Evolutionary conservation across 2,888 invertebrate species (phyloP), one percentile per base, ranked within the genome.

Genomic region (Acanthosoma haemorrhoidale): DNA sequence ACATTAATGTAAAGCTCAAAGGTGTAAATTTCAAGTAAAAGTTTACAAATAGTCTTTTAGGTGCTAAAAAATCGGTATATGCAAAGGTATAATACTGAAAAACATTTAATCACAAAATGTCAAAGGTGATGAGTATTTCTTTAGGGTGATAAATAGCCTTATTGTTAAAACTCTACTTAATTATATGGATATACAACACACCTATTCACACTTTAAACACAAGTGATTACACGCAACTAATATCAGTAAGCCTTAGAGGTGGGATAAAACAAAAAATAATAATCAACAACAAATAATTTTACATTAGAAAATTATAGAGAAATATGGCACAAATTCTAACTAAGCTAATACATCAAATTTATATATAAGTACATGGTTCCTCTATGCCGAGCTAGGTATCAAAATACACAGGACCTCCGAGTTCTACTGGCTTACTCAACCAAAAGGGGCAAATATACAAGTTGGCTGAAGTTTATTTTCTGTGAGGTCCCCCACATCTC

Each of bases 311-410:
- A 69, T 60, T 31, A 68, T 39, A 59, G 31, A 61, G 51, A 73
- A 59, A 69, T 71, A 71, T 72, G 73, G 73, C 73, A 75, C 72
- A 67, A 73, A 66, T 57, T 67, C 70, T 70, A 66, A 69, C 69
- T 66, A 68, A 72, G 70, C 70, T 70, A 64, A 68, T 36, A 69
- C 60, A 59, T 68, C 68, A 57, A 38, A 32, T 41, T 68, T 39
- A 64, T 71, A 61, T 61, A 69, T 70, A 70, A 69, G 51, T 66
- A 64, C 51, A 68, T 66, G 74, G 75, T 73, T 74, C 73, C 75
- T 74, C 74, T 75, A 75, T 71, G 71, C 72, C 74, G 74, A 72
- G 61, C 70, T 73, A 73, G 71, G 70, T 73, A 73, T 75, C 74
- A 75, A 75, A 74, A 74, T 74, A 72, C 70, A 57, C 36, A 64